Base-by-base conservation (phyloP, 1,140 invertebrate genomes). In the Lysiphlebus fabarum region DNA sequence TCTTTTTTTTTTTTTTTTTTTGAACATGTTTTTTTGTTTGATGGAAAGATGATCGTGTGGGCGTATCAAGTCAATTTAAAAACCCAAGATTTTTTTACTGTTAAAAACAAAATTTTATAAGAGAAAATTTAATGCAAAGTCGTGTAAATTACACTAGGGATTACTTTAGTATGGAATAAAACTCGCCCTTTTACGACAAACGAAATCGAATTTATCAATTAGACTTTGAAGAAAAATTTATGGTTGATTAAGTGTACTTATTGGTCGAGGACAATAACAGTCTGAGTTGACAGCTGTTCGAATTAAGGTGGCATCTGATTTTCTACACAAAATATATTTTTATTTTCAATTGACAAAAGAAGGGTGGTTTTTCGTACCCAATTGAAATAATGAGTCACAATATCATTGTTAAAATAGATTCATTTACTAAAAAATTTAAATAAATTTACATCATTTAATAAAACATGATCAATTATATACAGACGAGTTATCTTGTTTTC, bases 181-280 rank as follows among this genome's bases (percentile, higher is more conserved):
- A 26, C 17, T 26, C 17, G 17, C 17, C 56, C 56, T 38, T 33
- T 56, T 33, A 33, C 53, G 17, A 55, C 17, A 57, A 48, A 66
- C 70, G 70, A 75, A 77, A 79, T 78, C 72, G 70, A 77, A 77
- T 78, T 71, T 77, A 72, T 77, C 76, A 74, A 79, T 79, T 78
- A 77, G 71, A 71, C 71, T 66, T 64, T 70, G 43, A 61, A 37
- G 40, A 41, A 48, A 34, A 68, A 68, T 77, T 79, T 76, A 79
- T 74, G 75, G 65, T 78, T 79, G 75, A 76, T 79, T 78, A 37
- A 75, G 72, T 67, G 70, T 65, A 67, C 62, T 58, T 58, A 53
- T 62, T 45, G 56, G 53, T 42, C 37, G 40, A 37, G 55, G 66
- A 71, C 67, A 68, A 70, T 72, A 65, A 61, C 54, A 53, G 17